phyloP scores from a whole-genome alignment of 2,888 invertebrate species.

The Catonia carolina region DNA sequence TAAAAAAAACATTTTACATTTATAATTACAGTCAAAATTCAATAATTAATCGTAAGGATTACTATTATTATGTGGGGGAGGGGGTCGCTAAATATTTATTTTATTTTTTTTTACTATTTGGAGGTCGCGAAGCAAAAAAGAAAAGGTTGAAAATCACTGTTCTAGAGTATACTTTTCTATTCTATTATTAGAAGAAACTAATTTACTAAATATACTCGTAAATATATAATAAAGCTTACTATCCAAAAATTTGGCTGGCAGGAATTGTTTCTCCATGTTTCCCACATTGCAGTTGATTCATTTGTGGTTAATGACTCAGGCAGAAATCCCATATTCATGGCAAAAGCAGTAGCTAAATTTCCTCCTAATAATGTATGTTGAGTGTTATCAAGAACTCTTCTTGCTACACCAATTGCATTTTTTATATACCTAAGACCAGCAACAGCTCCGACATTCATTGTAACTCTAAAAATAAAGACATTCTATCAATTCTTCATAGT shows the following conservation, averaged over 20 bases:
- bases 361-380: conserved; percentile 87
- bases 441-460: conserved; percentile 85
- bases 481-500: conserved; percentile 5
- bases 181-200: no score
- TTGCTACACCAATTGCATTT: conserved; percentile 84
- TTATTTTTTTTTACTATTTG: no score
- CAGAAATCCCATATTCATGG: conserved; percentile 78
- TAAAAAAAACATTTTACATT: no score
- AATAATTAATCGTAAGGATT: no score
- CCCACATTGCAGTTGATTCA: conserved; percentile 62
- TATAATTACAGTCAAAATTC: no score
- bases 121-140: no score
- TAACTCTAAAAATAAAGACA: conserved; percentile 44
- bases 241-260: conserved; percentile 98
- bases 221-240: no score
- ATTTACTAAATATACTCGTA: no score
- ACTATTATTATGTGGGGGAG: no score
- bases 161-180: no score
- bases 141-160: no score
- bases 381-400: conserved; percentile 81
- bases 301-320: conserved; percentile 67
- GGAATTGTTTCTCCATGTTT: conserved; percentile 63
- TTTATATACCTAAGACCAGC: conserved; percentile 75
- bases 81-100: no score
- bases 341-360: conserved; percentile 82